Evolutionary conservation across 1,140 invertebrate genomes (phyloP).

Genomic region (Cotesia glomerata): DNA sequence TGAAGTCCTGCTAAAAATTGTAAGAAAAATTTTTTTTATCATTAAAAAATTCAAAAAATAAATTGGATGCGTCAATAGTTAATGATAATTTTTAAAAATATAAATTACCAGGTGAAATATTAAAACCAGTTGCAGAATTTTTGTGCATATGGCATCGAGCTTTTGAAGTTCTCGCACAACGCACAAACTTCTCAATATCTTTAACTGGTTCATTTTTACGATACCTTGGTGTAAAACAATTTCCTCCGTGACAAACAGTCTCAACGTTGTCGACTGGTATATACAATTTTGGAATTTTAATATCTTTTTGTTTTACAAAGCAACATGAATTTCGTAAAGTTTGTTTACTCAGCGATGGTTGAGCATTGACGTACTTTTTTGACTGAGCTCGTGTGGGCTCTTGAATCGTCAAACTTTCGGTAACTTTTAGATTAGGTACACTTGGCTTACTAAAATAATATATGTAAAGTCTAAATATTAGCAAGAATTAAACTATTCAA

Average conservation of each 20-base stretch:
- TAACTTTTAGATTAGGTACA: too few species aligned
- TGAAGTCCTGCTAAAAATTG: not conserved
- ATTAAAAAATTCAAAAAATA: too few species aligned
- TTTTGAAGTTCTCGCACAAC: not conserved
- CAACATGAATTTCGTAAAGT: constrained; percentile 31
- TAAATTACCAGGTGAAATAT: constrained; percentile 1
- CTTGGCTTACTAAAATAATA: too few species aligned
- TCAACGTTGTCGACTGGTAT: not conserved
- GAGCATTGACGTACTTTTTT: constrained; percentile 21
- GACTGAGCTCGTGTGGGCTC: not conserved
- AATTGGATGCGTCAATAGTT: too few species aligned
- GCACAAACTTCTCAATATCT: too few species aligned
- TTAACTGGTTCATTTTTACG: too few species aligned
- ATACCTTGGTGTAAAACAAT: too few species aligned
- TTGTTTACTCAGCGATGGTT: constrained; percentile 22
- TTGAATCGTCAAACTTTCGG: too few species aligned
- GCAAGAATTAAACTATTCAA: too few species aligned
- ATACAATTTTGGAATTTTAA: not conserved
- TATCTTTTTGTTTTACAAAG: constrained; percentile 12
- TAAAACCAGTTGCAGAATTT: not conserved
- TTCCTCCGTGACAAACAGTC: not conserved
- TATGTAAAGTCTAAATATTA: too few species aligned
- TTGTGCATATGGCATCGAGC: not conserved
- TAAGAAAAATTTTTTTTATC: too few species aligned
- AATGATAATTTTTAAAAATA: not conserved